These are phyloP conservation scores for Eupithecia exiguata DNA, from an alignment of 2,888 invertebrate species.

Conservation along the genomic window DNA sequence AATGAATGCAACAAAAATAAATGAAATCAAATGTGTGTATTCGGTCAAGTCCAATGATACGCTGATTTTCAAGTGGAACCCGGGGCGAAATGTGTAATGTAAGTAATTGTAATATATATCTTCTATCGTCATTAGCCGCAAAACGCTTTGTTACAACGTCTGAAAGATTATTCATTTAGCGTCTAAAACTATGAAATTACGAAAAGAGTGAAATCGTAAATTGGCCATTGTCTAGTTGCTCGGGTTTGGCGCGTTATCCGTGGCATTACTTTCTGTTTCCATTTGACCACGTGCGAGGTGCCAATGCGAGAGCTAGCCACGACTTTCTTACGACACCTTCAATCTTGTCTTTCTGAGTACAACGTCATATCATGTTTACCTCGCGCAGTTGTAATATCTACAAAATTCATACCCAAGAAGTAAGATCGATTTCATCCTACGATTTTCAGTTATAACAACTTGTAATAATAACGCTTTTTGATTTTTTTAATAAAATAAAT, in stretches of 20 bases:
- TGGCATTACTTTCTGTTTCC: conserved; percentile 77
- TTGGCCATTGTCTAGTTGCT: conserved; percentile 78
- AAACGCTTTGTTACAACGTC: conserved; percentile 4
- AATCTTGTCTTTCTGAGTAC: not conserved
- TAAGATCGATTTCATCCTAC: too few relatives aligned
- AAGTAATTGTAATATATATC: not conserved
- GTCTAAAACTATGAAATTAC: conserved; percentile 73
- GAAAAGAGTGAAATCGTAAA: conserved; percentile 82
- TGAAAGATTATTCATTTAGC: conserved; percentile 29
- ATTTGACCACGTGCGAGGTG: conserved; percentile 64
- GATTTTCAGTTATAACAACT: too few relatives aligned
- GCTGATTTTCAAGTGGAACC: too few relatives aligned
- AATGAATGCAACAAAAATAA: too few relatives aligned
- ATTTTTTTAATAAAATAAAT: too few relatives aligned
- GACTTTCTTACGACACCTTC: conserved; percentile 15
- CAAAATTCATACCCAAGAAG: too few relatives aligned
- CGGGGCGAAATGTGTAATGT: not conserved
- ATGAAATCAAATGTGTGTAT: too few relatives aligned
- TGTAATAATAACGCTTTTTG: too few relatives aligned
- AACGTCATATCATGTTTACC: too few relatives aligned
- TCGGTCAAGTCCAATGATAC: too few relatives aligned
- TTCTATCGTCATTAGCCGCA: conserved; percentile 4
- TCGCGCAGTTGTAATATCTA: too few relatives aligned
- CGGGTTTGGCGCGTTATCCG: conserved; percentile 66
- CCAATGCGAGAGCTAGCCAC: conserved; percentile 7